Conservation (phyloP, 2,113 vertebrate species). For the Baryphthengus martii region DNA sequence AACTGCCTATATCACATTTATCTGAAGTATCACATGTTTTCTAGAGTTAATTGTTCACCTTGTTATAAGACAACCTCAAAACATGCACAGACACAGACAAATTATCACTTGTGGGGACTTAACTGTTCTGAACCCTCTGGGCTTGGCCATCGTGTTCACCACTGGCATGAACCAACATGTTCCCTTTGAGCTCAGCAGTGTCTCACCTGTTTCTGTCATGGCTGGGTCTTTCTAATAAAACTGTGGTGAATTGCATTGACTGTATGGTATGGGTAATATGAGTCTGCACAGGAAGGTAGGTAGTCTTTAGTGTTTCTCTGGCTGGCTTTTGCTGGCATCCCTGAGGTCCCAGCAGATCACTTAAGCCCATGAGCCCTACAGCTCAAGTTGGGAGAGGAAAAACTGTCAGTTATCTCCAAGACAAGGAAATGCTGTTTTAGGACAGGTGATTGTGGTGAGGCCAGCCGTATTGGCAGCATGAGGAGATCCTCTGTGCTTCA, state of each 20-base stretch:
- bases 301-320: not conserved
- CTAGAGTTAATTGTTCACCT: not conserved
- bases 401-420: not conserved
- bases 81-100: not conserved
- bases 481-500: not conserved
- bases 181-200: not conserved
- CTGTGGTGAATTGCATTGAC: not conserved
- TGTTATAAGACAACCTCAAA: not conserved
- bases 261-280: accelerated
- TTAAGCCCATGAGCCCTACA: not conserved
- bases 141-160: not conserved
- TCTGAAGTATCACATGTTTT: not conserved
- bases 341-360: not conserved
- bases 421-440: not conserved
- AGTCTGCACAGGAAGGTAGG: not conserved
- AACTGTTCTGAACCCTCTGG: not conserved
- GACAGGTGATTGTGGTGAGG: not conserved
- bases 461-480: accelerated
- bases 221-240: not conserved
- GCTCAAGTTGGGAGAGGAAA: not conserved
- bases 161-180: not conserved
- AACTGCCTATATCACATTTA: not conserved
- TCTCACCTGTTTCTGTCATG: not conserved
- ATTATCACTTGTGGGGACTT: not conserved
- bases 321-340: not conserved